Conservation (phyloP, 2,888 invertebrate genomes). For the Sminthurinus aureus region DNA sequence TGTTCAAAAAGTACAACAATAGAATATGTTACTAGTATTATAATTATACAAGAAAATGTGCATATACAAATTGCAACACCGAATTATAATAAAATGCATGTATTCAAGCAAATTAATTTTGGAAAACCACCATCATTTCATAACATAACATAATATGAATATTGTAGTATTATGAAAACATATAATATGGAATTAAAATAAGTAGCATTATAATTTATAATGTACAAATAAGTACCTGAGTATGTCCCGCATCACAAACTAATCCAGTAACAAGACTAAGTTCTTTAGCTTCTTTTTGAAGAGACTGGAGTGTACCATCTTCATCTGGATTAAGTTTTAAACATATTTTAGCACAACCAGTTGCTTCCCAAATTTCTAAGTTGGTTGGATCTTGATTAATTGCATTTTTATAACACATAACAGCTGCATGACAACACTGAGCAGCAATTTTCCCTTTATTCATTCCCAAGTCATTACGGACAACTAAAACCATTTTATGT, state of each 20-base stretch:
- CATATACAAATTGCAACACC: too few relatives aligned
- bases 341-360: slow-evolving; percentile 88
- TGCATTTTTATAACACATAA: slow-evolving; percentile 81
- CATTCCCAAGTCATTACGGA: slow-evolving; percentile 91
- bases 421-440: slow-evolving; percentile 87
- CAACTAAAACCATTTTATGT: slow-evolving; percentile 82
- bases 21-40: too few relatives aligned
- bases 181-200: too few relatives aligned
- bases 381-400: slow-evolving; percentile 70
- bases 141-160: not conserved
- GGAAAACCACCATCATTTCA: not conserved
- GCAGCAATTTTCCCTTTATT: slow-evolving; percentile 94
- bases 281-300: slow-evolving; percentile 75
- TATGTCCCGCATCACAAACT: slow-evolving; percentile 90
- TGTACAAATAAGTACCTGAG: slow-evolving; percentile 62
- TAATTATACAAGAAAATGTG: too few relatives aligned
- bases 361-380: slow-evolving; percentile 72
- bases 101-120: too few relatives aligned
- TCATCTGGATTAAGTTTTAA: slow-evolving; percentile 78
- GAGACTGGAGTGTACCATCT: slow-evolving; percentile 71
- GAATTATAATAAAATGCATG: too few relatives aligned
- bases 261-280: slow-evolving; percentile 76
- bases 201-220: not conserved
- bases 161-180: not conserved
- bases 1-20: not conserved